These are phyloP conservation scores for Apis mellifera DNA, from an alignment of 1,140 invertebrate species.

Conservation along the genomic window DNA sequence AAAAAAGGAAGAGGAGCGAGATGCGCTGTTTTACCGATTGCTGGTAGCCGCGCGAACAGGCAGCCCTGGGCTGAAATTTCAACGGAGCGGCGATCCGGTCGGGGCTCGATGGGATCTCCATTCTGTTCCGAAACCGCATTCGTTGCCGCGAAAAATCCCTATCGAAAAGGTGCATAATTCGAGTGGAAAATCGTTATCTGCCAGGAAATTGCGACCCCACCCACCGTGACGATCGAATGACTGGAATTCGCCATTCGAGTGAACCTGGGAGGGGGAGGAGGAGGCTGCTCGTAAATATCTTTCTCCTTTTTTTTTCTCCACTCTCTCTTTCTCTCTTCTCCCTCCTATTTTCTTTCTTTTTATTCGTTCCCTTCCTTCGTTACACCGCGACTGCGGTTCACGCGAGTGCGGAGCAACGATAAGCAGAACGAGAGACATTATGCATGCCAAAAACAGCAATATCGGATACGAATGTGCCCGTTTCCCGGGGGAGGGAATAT, in stretches of 20 bases:
- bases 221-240: constrained; percentile 33
- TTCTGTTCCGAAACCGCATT: constrained; percentile 41
- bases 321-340: neutral
- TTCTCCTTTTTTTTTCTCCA: neutral
- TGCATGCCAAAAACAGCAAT: constrained; percentile 28
- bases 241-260: constrained; percentile 40
- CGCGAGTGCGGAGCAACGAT: neutral
- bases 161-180: constrained; percentile 47
- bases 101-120: constrained; percentile 53
- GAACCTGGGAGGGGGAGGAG: neutral
- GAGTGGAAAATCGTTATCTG: constrained; percentile 36
- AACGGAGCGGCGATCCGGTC: neutral
- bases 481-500: neutral
- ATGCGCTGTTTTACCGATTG: neutral
- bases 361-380: no score
- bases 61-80: constrained; percentile 29
- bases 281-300: constrained; percentile 23
- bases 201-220: constrained; percentile 48
- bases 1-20: neutral
- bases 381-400: neutral
- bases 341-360: neutral
- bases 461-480: neutral
- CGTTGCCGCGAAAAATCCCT: constrained; percentile 32
- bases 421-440: neutral
- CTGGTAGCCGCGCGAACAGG: no score